Conservation (phyloP, 1,140 invertebrate genomes). For the Zaprionus africanus region DNA sequence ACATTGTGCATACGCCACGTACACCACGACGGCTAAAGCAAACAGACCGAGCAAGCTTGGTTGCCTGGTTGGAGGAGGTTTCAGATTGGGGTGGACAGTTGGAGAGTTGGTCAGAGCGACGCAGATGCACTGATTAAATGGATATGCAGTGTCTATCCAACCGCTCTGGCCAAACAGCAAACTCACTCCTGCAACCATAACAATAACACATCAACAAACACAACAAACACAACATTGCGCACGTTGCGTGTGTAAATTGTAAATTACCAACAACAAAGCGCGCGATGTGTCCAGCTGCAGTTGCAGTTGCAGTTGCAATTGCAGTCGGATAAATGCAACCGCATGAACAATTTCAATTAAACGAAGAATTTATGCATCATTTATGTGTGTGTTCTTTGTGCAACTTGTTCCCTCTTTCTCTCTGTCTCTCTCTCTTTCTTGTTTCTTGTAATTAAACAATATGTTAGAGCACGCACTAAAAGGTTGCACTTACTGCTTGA, state of each 20-base stretch:
- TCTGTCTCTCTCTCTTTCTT: background rate
- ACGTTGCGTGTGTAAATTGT: constrained; percentile 63
- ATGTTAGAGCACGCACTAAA: constrained; percentile 46
- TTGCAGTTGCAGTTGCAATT: too few species aligned
- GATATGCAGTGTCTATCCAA: constrained; percentile 71
- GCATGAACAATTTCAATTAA: constrained; percentile 78
- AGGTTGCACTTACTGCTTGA: background rate
- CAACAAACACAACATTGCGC: constrained; percentile 1
- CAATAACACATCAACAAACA: background rate
- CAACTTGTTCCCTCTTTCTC: background rate
- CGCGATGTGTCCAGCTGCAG: constrained; percentile 9
- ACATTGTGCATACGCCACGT: constrained; percentile 55
- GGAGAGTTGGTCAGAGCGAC: constrained; percentile 22
- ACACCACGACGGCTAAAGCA: constrained; percentile 20
- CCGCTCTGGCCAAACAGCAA: constrained; percentile 49
- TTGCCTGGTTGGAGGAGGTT: background rate
- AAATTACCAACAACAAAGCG: constrained; percentile 56
- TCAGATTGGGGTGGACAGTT: constrained; percentile 9
- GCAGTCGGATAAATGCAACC: constrained; percentile 21
- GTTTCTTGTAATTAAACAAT: constrained; percentile 70
- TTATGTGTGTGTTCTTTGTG: constrained; percentile 42
- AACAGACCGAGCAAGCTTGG: constrained; percentile 45
- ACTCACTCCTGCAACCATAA: constrained; percentile 2
- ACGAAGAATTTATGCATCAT: constrained; percentile 67
- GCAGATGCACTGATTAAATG: constrained; percentile 73